phyloP scores from a whole-genome alignment of 2,113 vertebrate species.

The Rhegmatorhina hoffmannsi region DNA sequence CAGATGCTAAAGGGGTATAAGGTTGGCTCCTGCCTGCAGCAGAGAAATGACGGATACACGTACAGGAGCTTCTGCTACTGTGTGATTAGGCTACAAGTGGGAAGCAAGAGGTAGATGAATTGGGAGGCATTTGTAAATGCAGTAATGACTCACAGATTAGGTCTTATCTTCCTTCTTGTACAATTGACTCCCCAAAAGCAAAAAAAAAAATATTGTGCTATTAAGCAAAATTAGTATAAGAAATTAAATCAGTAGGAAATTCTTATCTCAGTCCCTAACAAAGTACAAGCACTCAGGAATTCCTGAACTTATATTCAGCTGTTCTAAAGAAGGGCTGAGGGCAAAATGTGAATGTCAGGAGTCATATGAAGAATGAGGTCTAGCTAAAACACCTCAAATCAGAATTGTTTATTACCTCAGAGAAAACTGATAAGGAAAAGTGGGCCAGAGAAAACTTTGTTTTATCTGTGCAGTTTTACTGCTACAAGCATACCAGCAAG shows the following conservation, averaged over 20 bases:
- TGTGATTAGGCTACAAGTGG: neutral
- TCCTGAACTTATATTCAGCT: neutral
- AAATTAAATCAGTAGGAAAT: neutral
- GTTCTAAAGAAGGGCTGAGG: neutral
- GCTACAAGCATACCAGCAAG: neutral
- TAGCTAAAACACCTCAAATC: neutral
- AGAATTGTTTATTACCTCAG: neutral
- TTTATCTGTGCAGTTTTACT: neutral
- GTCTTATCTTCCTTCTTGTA: neutral
- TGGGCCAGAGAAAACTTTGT: neutral
- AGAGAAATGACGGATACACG: neutral
- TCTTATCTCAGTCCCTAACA: neutral
- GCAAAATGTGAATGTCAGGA: neutral
- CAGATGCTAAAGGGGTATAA: neutral
- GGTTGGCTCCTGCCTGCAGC: neutral
- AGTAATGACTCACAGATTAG: neutral
- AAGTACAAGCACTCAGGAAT: neutral
- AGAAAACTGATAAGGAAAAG: neutral
- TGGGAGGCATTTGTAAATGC: neutral
- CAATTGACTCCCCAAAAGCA: neutral
- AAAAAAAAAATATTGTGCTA: neutral
- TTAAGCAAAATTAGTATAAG: neutral
- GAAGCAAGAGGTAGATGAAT: neutral
- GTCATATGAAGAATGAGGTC: neutral
- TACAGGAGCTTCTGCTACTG: neutral